Percentiles rank a stretch among this genome's conserved stretches.
Evolutionary conservation across 1,140 invertebrate genomes (phyloP).

Genomic region (Eriocheir sinensis): DNA sequence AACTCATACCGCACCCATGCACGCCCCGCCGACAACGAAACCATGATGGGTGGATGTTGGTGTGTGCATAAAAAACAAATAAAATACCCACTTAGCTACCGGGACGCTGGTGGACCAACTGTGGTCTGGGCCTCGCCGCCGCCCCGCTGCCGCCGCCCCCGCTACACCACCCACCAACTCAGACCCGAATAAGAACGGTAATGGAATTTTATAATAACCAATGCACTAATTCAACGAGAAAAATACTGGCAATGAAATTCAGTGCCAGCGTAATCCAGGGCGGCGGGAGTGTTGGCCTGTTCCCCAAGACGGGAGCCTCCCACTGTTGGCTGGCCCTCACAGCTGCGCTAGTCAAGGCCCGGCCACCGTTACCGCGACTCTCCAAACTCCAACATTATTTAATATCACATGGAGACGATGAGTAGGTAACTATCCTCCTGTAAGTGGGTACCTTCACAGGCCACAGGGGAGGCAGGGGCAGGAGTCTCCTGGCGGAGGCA

Average conservation of each 20-base stretch:
- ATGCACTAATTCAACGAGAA: neutral
- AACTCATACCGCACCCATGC: neutral
- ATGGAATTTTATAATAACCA: neutral
- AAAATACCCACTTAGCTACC: constrained; percentile 77
- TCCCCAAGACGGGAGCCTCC: constrained; percentile 38
- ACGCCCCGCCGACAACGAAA: constrained; percentile 47
- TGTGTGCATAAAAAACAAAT: constrained; percentile 72
- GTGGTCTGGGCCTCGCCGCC: constrained; percentile 61
- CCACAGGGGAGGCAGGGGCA: neutral
- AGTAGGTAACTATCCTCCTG: neutral
- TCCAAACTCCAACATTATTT: constrained; percentile 55
- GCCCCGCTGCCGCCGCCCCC: constrained; percentile 59
- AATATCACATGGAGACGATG: neutral
- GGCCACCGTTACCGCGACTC: constrained; percentile 62
- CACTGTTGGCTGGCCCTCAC: constrained; percentile 58
- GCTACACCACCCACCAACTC: neutral
- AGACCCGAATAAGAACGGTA: neutral
- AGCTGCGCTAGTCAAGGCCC: constrained; percentile 64
- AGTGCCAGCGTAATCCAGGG: neutral
- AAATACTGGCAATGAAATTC: neutral
- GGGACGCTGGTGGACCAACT: constrained; percentile 62
- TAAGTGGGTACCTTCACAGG: neutral
- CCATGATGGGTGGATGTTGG: constrained; percentile 37
- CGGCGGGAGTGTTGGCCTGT: neutral
- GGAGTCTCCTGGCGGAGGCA: neutral